phyloP scores from a whole-genome alignment of 2,797 vertebrate genomes.

The Malacoctenus gilli region DNA sequence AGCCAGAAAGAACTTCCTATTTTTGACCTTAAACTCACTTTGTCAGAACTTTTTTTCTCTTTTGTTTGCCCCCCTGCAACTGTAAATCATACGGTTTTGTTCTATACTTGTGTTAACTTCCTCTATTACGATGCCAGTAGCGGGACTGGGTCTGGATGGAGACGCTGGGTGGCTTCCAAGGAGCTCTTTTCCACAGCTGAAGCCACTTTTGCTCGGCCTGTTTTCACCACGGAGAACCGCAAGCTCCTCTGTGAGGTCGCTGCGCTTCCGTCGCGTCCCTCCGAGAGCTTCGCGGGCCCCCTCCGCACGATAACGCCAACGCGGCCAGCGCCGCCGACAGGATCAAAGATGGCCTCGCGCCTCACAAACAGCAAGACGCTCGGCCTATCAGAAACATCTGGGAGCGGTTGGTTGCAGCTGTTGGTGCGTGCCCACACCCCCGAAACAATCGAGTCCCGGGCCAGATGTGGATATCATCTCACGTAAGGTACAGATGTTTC shows the following conservation, averaged over 20 bases:
- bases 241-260: slow-evolving; percentile 69
- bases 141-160: slow-evolving; percentile 42
- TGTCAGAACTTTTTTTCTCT: slow-evolving; percentile 13
- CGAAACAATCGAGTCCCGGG: slow-evolving; percentile 65
- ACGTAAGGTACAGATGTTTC: slow-evolving; percentile 81
- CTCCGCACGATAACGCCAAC: slow-evolving; percentile 69
- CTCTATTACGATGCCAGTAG: slow-evolving; percentile 57
- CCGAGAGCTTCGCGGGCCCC: slow-evolving; percentile 50
- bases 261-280: slow-evolving; percentile 68
- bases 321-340: slow-evolving; percentile 52
- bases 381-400: slow-evolving; percentile 80
- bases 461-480: slow-evolving; percentile 80
- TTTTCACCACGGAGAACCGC: slow-evolving; percentile 68
- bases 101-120: slow-evolving; percentile 58
- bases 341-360: slow-evolving; percentile 79
- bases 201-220: slow-evolving; percentile 70
- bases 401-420: slow-evolving; percentile 77
- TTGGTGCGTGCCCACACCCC: slow-evolving; percentile 71
- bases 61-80: slow-evolving; percentile 9
- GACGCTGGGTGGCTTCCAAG: slow-evolving; percentile 67
- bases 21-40: slow-evolving; percentile 39
- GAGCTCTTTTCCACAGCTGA: slow-evolving; percentile 73
- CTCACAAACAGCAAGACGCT: slow-evolving; percentile 78
- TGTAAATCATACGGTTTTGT: slow-evolving; percentile 55
- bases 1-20: slow-evolving; percentile 18